Evolutionary conservation across 2,797 vertebrate species (phyloP), one percentile per base, ranked within the genome.

Genomic region (Fistularia commersonii): DNA sequence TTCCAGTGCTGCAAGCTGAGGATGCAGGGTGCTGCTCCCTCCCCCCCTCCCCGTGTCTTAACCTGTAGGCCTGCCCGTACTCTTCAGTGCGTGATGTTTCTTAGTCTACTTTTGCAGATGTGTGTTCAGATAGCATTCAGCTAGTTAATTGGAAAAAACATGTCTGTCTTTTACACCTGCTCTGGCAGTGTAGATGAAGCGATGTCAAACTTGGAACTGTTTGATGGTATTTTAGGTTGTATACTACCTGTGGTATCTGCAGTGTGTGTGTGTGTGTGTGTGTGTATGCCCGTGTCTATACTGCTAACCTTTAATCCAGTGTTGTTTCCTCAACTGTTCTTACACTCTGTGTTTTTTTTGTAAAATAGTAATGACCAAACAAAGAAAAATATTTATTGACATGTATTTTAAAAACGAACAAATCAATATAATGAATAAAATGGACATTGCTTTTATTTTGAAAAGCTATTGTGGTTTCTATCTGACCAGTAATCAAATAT

Each of bases 391-490:
- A 92, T 91, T 92, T 92, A 92, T 91, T 91, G 78, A 90, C 85
- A 75, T 79, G 86, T 89, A 86, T 84, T 86, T 85, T 67, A 81
- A 88, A 85, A 86, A 35, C n/a, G 23, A 41, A 81, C 54, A 58
- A 74, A 87, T 74, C 77, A 72, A 79, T 70, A 77, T 66, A 63
- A 78, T 82, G 51, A 69, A 79, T 84, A 80, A 83, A 86, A 87
- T 76, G 88, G 86, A 90, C 87, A 84, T 91, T 90, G 93, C 93
- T 96, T 98, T 97, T 95, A 96, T 97, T 98, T 95, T 94, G 80
- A 96, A 95, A 95, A 93, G 92, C 93, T 93, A 88, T 82, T 91
- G 92, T 92, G 76, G 94, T 93, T 93, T 94, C 91, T 92, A 93
- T 93, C 92, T 93, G 87, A 92, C 68, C 66, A 64, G 90, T 93